Conservation (phyloP, 2,888 invertebrate genomes). For the Drosophila lacicola region DNA sequence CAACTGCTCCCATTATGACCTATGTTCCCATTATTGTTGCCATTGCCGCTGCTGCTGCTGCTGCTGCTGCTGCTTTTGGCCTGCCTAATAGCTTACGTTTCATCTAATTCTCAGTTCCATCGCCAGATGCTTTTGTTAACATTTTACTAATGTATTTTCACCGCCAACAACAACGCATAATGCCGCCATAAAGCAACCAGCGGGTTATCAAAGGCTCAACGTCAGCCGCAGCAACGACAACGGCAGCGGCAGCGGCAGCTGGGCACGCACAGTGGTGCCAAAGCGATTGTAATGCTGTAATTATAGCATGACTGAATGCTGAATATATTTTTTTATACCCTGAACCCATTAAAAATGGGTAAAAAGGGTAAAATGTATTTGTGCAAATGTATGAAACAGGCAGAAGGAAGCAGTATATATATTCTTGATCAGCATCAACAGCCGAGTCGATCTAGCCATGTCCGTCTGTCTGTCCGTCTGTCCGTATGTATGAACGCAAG, state of each 20-base stretch:
- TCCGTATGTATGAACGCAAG: too few relatives aligned
- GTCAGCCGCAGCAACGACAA: neutral
- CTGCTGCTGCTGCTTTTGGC: constrained; percentile 24
- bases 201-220: constrained; percentile 44
- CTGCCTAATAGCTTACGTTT: constrained; percentile 48
- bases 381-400: too few relatives aligned
- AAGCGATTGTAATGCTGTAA: neutral
- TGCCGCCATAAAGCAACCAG: constrained; percentile 55
- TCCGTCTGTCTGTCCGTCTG: too few relatives aligned
- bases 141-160: constrained; percentile 71
- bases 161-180: constrained; percentile 49
- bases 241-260: neutral
- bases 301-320: neutral
- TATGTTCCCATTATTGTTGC: constrained; percentile 45
- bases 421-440: too few relatives aligned
- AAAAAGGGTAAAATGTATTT: too few relatives aligned
- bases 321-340: too few relatives aligned
- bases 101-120: constrained; percentile 55
- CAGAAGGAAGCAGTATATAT: too few relatives aligned
- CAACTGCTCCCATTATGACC: constrained; percentile 49
- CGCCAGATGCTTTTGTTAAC: constrained; percentile 62
- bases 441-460: too few relatives aligned
- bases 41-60: constrained; percentile 8
- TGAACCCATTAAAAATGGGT: too few relatives aligned
- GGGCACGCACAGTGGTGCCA: constrained; percentile 41